Base-by-base conservation (phyloP, 1,140 invertebrate species). In the Heliothis virescens region DNA sequence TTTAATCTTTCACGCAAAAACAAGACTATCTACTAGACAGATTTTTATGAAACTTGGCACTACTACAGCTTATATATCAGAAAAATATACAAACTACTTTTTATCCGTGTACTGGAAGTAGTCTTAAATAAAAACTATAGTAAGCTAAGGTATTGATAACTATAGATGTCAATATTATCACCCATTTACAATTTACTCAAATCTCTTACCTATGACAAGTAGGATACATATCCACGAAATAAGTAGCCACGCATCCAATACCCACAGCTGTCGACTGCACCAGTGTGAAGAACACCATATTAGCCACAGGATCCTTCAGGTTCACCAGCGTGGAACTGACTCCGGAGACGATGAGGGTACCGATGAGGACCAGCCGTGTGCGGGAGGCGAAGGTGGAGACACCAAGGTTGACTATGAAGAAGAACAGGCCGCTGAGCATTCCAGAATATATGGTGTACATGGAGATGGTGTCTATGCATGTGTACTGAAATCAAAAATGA, bases 161-260 rank as follows among this genome's bases (percentile, higher is more conserved):
- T n/a, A 10, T 0, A 11, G 2, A 26, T 26, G 26, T 69, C 13
- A 60, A 1, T 2, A 57, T 16, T 2, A 57, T 16, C 7, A 16
- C 34, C 5, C 9, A 41, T 41, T 34, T n/a, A 55, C 4, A 16
- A 18, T 0, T 16, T 7, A 57, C 9, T 9, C 53, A 16, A 4
- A 26, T 13, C 21, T 0, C 57, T 60, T 55, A 89, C 89, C 89
- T 88, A 48, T 85, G 82, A 34, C 83, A 79, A 16, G 89, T 89
- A 53, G 87, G 89, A 79, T 89, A 91, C 26, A 91, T 21, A 72
- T 89, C 87, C 18, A 89, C 88, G 53, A 89, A 89, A 79, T 87
- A 91, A 1, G 86, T 80, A 3, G 80, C 62, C 1, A 88, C 60
- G 13, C 79, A 83, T 16, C 86, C 87, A n/a, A 87, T 69, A 9